Conservation (phyloP, 2,888 invertebrate genomes). For the Teleiodes luculella region DNA sequence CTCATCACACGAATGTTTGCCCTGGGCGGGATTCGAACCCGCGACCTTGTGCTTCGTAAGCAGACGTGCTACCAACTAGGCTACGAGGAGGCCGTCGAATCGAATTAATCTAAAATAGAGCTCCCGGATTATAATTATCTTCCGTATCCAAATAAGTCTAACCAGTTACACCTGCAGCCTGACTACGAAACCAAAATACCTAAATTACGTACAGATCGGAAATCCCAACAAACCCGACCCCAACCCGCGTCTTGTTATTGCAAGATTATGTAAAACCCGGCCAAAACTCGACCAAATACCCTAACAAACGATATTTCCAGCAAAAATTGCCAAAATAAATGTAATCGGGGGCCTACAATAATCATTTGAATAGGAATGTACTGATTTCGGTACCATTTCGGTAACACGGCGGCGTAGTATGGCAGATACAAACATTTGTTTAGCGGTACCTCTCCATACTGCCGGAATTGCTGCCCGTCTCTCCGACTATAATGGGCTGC, state of each 20-base stretch:
- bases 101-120: not conserved
- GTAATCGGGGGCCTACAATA: slow-evolving; percentile 70
- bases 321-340: slow-evolving; percentile 63
- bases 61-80: no score
- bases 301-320: slow-evolving; percentile 32
- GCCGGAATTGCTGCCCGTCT: slow-evolving; percentile 25
- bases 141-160: not conserved
- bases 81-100: no score
- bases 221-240: slow-evolving; percentile 3
- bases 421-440: slow-evolving; percentile 36
- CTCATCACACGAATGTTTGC: no score
- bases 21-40: no score
- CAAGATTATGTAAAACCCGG: slow-evolving; percentile 32
- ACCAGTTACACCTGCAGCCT: not conserved
- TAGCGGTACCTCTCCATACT: slow-evolving; percentile 33
- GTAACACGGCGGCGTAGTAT: slow-evolving; percentile 25
- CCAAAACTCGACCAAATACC: slow-evolving; percentile 30
- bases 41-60: no score
- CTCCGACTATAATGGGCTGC: slow-evolving; percentile 29
- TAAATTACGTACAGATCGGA: not conserved
- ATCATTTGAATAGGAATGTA: slow-evolving; percentile 76
- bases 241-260: slow-evolving; percentile 16
- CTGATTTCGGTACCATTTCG: slow-evolving; percentile 49
- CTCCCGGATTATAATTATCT: not conserved
- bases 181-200: not conserved